Percentiles rank a stretch among this genome's conserved stretches.
Evolutionary conservation across 1,140 invertebrate genomes (phyloP).

Genomic region (Meteorus sp.): DNA sequence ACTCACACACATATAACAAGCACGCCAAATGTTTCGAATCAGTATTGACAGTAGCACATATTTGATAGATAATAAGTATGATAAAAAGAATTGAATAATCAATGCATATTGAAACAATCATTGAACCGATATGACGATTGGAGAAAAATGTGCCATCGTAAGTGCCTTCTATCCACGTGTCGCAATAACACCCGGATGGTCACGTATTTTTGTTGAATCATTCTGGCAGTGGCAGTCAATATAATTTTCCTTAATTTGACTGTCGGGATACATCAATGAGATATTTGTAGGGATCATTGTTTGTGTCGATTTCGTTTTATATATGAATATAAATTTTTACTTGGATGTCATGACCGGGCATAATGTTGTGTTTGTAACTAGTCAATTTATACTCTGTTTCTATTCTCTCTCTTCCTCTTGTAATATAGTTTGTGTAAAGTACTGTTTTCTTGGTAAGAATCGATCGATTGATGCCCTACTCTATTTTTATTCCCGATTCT

Average conservation of each 20-base stretch:
- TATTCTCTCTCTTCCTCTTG: slow-evolving; percentile 31
- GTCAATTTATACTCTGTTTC: slow-evolving; percentile 41
- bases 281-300: slow-evolving; percentile 1
- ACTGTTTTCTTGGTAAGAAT: too few relatives aligned
- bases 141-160: slow-evolving; percentile 18
- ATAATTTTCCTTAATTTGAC: not conserved
- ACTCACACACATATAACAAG: too few relatives aligned
- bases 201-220: not conserved
- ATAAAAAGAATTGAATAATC: slow-evolving; percentile 5
- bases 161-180: slow-evolving; percentile 15
- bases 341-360: too few relatives aligned
- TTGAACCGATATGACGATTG: not conserved
- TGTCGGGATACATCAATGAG: not conserved
- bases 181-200: not conserved
- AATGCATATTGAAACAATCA: slow-evolving; percentile 5
- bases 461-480: too few relatives aligned
- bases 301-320: slow-evolving; percentile 10
- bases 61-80: slow-evolving; percentile 31
- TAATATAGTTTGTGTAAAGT: slow-evolving; percentile 34
- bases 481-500: too few relatives aligned
- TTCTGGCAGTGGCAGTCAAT: too few relatives aligned
- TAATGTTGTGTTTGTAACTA: slow-evolving; percentile 50
- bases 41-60: slow-evolving; percentile 44
- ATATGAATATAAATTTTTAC: too few relatives aligned
- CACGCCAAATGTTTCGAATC: slow-evolving; percentile 48